phyloP scores from a whole-genome alignment of 2,888 invertebrate genomes.

The Scaptomyza caliginosa region DNA sequence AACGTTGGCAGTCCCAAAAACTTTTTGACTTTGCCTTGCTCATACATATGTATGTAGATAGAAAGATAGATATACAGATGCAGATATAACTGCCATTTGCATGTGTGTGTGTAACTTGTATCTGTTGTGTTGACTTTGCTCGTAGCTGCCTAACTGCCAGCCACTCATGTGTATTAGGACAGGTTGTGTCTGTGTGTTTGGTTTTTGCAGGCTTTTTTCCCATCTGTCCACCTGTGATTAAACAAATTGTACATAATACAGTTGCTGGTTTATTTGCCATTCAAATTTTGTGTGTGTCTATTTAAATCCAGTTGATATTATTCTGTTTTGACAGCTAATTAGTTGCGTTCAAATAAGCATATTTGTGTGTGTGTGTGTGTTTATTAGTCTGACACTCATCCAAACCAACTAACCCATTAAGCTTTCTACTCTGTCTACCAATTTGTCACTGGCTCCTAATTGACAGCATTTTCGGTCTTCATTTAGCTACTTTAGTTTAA shows the following conservation, averaged over 20 bases:
- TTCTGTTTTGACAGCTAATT: slow-evolving; percentile 81
- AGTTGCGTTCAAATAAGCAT: slow-evolving; percentile 63
- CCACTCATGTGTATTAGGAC: slow-evolving; percentile 15
- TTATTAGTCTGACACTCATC: slow-evolving; percentile 8
- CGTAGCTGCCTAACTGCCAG: slow-evolving; percentile 17
- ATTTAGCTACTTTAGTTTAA: slow-evolving; percentile 10
- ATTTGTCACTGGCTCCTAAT: slow-evolving; percentile 32
- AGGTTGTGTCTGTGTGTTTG: slow-evolving; percentile 29
- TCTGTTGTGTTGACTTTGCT: slow-evolving; percentile 48
- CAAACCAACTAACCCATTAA: not conserved
- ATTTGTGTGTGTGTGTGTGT: not conserved
- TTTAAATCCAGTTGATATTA: slow-evolving; percentile 64
- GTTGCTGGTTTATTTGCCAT: slow-evolving; percentile 50
- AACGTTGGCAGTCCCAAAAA: slow-evolving; percentile 44
- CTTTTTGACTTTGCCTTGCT: slow-evolving; percentile 65
- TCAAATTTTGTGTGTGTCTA: slow-evolving; percentile 42
- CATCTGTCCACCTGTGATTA: slow-evolving; percentile 24
- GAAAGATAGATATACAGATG: slow-evolving; percentile 15
- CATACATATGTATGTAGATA: slow-evolving; percentile 10
- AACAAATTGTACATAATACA: slow-evolving; percentile 61
- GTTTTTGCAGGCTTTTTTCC: slow-evolving; percentile 25
- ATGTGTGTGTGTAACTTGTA: slow-evolving; percentile 19
- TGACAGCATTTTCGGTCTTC: slow-evolving; percentile 29
- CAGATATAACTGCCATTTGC: slow-evolving; percentile 16
- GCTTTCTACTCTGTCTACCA: not conserved